Evolutionary conservation across 2,888 invertebrate genomes (phyloP), one percentile per base, ranked within the genome.

Genomic region (Smittia sp.): DNA sequence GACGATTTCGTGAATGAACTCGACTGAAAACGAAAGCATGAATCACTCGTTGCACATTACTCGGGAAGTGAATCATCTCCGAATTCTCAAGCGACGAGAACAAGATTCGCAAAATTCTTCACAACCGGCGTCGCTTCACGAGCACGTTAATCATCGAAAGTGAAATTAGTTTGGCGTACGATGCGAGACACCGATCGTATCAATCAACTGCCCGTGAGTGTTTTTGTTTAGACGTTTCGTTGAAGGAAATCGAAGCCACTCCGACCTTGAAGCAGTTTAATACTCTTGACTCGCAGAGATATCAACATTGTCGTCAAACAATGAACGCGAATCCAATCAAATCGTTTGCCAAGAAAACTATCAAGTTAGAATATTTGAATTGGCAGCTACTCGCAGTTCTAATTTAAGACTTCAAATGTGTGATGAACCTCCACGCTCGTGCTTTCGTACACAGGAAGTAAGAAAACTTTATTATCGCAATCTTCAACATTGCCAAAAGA

Each of bases 211-310:
- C 32, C 32, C 46, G 46, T 13, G n/a, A 46, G 15, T n/a, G 46
- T 32, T 32, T 32, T 32, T 32, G 32, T 32, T 58, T n/a, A 58
- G 58, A 58, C 58, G 46, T 15, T 11, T 46, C 32, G 46, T 46
- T 46, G 46, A 18, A 58, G 18, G 58, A 58, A 20, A 58, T 58
- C 20, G 20, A 58, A 62, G 22, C 22, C 6, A 2, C 9, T 22
- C 6, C 39, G 67, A 67, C 67, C 67, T 67, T 67, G 67, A 22
- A 20, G 41, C 11, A 67, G 67, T 67, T 67, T 67, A 67, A 67
- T 67, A 67, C 67, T 38, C 67, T 41, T 41, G 41, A 58, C 7
- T 58, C 58, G 58, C 4, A 18, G n/a, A 6, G n/a, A 7, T 18
- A 58, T 58, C 22, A 58, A 58, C 58, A 58, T 58, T 58, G 58